A percentile compares a stretch with the other conserved stretches of the same genome.
Conservation (phyloP, 1,140 invertebrate species). For the Aphelinus atriplicis region DNA sequence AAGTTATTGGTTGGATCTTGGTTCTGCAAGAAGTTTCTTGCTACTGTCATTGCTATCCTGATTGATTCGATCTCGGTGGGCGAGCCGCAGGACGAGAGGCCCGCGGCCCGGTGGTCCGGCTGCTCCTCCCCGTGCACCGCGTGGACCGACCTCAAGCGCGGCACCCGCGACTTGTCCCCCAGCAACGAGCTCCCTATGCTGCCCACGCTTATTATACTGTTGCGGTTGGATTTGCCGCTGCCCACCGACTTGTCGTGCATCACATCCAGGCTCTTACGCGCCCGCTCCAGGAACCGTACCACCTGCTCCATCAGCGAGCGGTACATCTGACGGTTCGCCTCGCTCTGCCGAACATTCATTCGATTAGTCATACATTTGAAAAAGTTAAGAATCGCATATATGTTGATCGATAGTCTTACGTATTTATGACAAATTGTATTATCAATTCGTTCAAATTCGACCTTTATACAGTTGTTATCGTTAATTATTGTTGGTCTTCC, state of each 20-base stretch:
- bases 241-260: constrained; percentile 55
- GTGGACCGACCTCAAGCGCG: constrained; percentile 62
- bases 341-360: constrained; percentile 69
- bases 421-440: no score
- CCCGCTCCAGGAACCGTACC: constrained; percentile 77
- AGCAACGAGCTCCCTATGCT: no score
- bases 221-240: constrained; percentile 7
- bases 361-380: background rate
- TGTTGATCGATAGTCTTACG: no score
- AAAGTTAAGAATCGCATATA: no score
- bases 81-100: constrained; percentile 42
- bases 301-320: constrained; percentile 82
- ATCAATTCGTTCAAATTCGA: no score
- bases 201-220: constrained; percentile 47
- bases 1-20: constrained; percentile 79
- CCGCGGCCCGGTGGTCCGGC: constrained; percentile 3
- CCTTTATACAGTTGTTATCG: no score
- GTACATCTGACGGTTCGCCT: constrained; percentile 82
- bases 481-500: no score
- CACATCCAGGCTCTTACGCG: constrained; percentile 72
- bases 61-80: constrained; percentile 77
- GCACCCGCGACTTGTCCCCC: constrained; percentile 23
- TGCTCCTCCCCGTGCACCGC: constrained; percentile 50
- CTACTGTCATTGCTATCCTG: constrained; percentile 92
- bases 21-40: constrained; percentile 80